Evolutionary conservation across 2,888 invertebrate genomes (phyloP), one percentile per base, ranked within the genome.

Genomic region (Drosophila sordidula): DNA sequence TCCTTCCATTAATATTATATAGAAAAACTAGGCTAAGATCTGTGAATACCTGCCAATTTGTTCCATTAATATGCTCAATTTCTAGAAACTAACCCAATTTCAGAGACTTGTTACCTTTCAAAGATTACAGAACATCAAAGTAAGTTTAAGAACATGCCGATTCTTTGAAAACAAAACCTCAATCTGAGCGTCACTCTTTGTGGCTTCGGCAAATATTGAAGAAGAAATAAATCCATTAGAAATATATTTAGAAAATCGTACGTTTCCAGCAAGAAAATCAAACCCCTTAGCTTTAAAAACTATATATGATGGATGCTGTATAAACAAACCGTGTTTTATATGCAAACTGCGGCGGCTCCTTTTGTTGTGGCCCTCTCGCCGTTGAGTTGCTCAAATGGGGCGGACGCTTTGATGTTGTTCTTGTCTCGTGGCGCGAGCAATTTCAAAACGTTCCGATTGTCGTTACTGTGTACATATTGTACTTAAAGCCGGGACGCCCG

Each of bases 321-420:
- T 83, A 89, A 87, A 83, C 89, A 89, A 72, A 64, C 38, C 52
- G 52, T 83, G 67, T 88, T 69, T 80, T 82, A 82, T 77, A 84
- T 78, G 82, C 88, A 85, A 85, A 85, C 80, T 56, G 45, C 36
- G 78, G 80, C 83, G 83, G 83, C 64, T 64, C 72, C 78, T 80
- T 83, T 83, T 89, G 87, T 83, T 89, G 87, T 83, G 87, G 89
- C 66, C 70, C 56, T 67, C 80, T 77, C 71, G 71, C 71, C 57
- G 16, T 45, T 12, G 51, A 52, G 66, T 57, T 49, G 46, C 45
- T 46, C 72, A 34, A 46, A 55, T 62, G 84, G 51, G 42, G 69
- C 75, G 85, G 81, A 52, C 45, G 51, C 72, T 83, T 83, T 83
- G 83, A 83, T 89, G 62, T 83, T 66, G 46, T 50, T 68, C 52